Base-by-base conservation (phyloP, 2,888 invertebrate genomes). In the Sinohyriopsis cumingii region DNA sequence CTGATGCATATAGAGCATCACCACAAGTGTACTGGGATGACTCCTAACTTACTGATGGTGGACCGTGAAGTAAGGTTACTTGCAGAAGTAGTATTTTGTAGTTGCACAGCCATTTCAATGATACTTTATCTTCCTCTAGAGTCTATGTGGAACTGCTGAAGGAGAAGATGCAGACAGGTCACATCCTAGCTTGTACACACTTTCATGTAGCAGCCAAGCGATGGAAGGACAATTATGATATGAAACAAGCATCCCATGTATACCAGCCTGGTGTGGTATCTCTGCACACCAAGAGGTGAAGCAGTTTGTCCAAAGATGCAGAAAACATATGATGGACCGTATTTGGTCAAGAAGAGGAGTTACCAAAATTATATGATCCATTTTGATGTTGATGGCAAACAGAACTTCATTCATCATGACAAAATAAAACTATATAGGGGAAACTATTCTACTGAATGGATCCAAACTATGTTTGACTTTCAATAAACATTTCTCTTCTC, bases 21-120 rank as follows among this genome's bases (percentile, higher is more conserved):
- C 69, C 67, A 45, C 68, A 78, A 62, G 71, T 71, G 55, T 7
- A 77, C 80, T 20, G 63, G 66, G 19, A 28, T 76, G 25, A 73
- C 76, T 15, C 76, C 78, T 6, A 80, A 78, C 60, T 22, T 75
- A 56, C 24, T 78, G 33, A 78, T 79, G 74, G 57, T 78, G 20
- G 77, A 72, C 5, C 59, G 67, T 22, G 77, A 78, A 59, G 78
- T 76, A 5, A 18, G 73, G 24, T 54, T 78, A n/a, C 78, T 78
- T 6, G 63, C 61, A 20, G 77, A 78, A 53, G 12, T 75, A 61
- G 63, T 55, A 19, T 68, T 66, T 68, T 66, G 72, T n/a, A 67
- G 62, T 60, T 15, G 57, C n/a, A 65, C 60, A 5, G 24, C 20
- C n/a, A n/a, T n/a, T 33, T 54, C 7, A 55, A 65, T 12, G 64